These are phyloP conservation scores for Pelobates cultripes DNA, from an alignment of 2,797 vertebrate genomes.

Conservation along the genomic window DNA sequence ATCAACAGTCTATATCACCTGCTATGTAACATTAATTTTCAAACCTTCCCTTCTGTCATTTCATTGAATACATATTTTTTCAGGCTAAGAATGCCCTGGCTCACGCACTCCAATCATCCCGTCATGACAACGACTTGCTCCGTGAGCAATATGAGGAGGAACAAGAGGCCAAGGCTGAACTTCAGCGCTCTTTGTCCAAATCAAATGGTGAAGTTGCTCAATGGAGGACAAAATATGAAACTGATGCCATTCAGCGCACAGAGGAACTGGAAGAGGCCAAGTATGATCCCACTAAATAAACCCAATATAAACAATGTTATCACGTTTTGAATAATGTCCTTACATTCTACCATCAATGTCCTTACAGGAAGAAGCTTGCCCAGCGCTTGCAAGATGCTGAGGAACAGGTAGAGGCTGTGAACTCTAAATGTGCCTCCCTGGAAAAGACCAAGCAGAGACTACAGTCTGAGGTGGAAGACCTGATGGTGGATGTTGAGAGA, in stretches of 20 bases:
- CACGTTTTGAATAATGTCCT: background rate
- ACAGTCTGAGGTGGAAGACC: constrained; percentile 70
- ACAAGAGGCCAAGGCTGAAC: constrained; percentile 72
- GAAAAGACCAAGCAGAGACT: constrained; percentile 74
- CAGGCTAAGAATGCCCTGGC: constrained; percentile 81
- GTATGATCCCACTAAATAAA: constrained; percentile 53
- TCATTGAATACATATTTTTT: background rate
- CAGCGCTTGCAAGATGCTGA: constrained; percentile 84
- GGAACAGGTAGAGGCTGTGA: constrained; percentile 76
- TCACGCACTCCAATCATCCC: constrained; percentile 79
- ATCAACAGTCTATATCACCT: background rate
- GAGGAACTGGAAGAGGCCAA: constrained; percentile 77
- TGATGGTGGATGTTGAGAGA: constrained; percentile 67
- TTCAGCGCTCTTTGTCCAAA: constrained; percentile 75
- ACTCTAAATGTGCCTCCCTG: constrained; percentile 71
- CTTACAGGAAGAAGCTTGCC: constrained; percentile 80
- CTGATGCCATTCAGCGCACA: constrained; percentile 72
- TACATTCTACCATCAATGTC: constrained; percentile 38
- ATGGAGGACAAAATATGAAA: constrained; percentile 77
- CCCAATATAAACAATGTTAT: background rate
- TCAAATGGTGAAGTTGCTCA: constrained; percentile 75
- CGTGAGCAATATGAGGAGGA: constrained; percentile 74
- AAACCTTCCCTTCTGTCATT: constrained; percentile 62
- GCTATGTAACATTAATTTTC: constrained; percentile 58
- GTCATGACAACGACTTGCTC: constrained; percentile 82